Evolutionary conservation across 2,888 invertebrate species (phyloP).

Genomic region (Gortyna flavago): DNA sequence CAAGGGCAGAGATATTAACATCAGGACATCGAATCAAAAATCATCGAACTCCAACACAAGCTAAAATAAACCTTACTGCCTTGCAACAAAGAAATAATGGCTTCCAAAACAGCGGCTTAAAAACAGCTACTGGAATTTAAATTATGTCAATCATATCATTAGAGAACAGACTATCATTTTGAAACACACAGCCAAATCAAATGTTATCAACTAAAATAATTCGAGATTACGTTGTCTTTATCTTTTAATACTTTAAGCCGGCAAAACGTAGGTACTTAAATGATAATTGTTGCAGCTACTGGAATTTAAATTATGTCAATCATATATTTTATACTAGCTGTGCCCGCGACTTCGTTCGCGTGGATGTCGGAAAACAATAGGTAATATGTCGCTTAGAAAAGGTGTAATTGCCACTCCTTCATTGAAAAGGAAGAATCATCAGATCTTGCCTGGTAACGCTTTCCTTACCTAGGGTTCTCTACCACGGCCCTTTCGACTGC

Average conservation of each 20-base stretch:
- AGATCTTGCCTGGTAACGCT: too few species aligned
- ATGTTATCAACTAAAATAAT: conserved; percentile 33
- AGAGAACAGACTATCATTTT: not conserved
- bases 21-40: conserved; percentile 33
- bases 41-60: conserved; percentile 2
- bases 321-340: too few species aligned
- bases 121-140: conserved; percentile 29
- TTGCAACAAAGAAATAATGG: conserved; percentile 2
- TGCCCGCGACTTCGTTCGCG: too few species aligned
- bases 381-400: too few species aligned
- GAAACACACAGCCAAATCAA: conserved; percentile 3
- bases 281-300: conserved; percentile 31
- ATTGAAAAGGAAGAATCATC: too few species aligned
- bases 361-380: too few species aligned
- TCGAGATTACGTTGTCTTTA: conserved; percentile 22
- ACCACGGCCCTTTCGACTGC: too few species aligned
- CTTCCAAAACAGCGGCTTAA: not conserved
- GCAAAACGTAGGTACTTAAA: conserved; percentile 5
- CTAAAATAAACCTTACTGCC: conserved; percentile 51
- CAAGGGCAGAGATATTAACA: conserved; percentile 54
- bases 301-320: too few species aligned
- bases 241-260: conserved; percentile 30
- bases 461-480: too few species aligned
- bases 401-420: too few species aligned
- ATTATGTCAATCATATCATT: conserved; percentile 25